Percentiles rank a stretch among this genome's conserved stretches.
phyloP scores from a whole-genome alignment of 1,140 invertebrate genomes.

The Aphis craccivora region DNA sequence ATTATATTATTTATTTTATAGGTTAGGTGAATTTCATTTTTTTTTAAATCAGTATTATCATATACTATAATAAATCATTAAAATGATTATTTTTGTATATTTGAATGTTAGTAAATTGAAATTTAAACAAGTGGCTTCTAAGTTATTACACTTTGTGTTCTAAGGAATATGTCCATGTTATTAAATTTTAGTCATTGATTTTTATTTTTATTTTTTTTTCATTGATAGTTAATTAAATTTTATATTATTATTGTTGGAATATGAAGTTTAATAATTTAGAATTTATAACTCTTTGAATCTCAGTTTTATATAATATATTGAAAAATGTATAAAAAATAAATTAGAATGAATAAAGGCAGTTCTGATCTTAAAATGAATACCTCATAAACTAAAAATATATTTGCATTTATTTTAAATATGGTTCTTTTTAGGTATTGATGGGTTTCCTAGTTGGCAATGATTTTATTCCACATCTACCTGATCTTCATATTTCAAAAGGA shows the following conservation, averaged over 20 bases:
- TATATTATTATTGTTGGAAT: neutral
- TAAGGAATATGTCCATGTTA: too few species aligned
- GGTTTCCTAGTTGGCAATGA: slow-evolving; percentile 97
- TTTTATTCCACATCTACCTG: slow-evolving; percentile 93
- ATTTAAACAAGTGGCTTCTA: too few species aligned
- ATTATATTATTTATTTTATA: neutral
- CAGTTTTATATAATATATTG: neutral
- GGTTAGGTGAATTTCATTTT: neutral
- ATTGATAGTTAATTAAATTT: too few species aligned
- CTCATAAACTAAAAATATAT: neutral
- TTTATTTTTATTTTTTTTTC: too few species aligned
- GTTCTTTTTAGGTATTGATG: slow-evolving; percentile 78
- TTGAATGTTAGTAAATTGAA: neutral
- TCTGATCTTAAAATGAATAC: neutral
- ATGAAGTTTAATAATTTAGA: neutral
- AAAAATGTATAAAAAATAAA: neutral
- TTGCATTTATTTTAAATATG: neutral
- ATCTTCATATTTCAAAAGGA: slow-evolving; percentile 91
- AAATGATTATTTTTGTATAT: neutral
- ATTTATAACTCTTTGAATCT: too few species aligned
- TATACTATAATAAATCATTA: neutral
- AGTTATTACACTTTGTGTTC: too few species aligned
- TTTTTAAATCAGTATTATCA: neutral
- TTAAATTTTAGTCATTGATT: too few species aligned
- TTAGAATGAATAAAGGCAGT: neutral